Conservation (phyloP, 2,797 vertebrate species). For the Scolopax bukidnonensis region DNA sequence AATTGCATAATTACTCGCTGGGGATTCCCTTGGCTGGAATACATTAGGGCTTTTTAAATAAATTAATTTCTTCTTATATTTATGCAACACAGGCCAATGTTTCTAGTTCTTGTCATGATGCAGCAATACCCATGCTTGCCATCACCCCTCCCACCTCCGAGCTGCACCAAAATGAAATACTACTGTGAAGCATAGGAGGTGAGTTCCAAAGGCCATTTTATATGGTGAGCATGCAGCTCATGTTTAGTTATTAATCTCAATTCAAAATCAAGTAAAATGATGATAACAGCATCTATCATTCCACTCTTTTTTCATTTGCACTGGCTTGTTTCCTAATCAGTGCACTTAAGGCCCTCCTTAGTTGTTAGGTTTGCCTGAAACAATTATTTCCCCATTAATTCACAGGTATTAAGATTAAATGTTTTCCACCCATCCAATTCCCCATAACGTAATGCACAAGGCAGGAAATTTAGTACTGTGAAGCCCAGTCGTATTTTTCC, state of each 20-base stretch:
- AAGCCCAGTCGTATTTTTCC: background rate
- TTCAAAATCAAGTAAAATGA: background rate
- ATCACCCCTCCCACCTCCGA: background rate
- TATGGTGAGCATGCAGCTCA: background rate
- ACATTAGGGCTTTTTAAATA: background rate
- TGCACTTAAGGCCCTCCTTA: background rate
- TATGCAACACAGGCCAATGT: background rate
- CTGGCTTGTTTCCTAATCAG: background rate
- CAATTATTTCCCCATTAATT: background rate
- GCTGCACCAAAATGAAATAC: background rate
- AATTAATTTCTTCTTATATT: background rate
- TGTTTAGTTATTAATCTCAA: background rate
- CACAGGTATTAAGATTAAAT: background rate
- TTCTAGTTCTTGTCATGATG: background rate
- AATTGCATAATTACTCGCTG: constrained; percentile 51
- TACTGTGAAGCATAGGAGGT: background rate
- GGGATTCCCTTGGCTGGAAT: constrained; percentile 31
- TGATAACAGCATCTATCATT: background rate
- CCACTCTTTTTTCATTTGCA: background rate
- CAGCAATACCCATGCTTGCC: background rate
- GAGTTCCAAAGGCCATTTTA: background rate
- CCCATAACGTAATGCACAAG: background rate
- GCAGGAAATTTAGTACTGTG: background rate
- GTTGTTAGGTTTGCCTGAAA: background rate
- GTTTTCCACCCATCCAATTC: background rate